Evolutionary conservation across 2,888 invertebrate genomes (phyloP).

Genomic region (Dioctria rufipes): DNA sequence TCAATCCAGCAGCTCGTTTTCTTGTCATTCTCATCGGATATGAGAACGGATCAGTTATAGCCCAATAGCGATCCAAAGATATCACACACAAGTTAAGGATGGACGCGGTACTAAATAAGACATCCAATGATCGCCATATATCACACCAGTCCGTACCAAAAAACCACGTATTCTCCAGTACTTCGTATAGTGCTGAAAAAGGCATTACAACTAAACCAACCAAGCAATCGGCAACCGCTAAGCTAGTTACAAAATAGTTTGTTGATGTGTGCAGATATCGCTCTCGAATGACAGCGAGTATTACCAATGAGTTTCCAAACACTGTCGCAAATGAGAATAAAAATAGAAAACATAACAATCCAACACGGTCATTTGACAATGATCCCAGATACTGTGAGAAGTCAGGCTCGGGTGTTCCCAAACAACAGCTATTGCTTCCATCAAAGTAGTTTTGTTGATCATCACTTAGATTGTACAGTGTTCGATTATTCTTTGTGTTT

Average conservation of each 20-base stretch:
- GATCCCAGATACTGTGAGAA: conserved; percentile 70
- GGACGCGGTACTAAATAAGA: conserved; percentile 96
- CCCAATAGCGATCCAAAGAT: conserved; percentile 97
- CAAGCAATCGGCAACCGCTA: conserved; percentile 96
- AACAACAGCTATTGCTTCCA: conserved; percentile 60
- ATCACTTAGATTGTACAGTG: conserved; percentile 69
- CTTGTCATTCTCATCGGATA: conserved; percentile 97
- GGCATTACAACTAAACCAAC: conserved; percentile 99
- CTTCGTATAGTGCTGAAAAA: conserved; percentile 92
- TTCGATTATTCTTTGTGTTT: conserved; percentile 59
- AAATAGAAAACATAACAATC: conserved; percentile 85
- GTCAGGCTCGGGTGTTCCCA: conserved; percentile 66
- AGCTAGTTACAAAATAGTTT: conserved; percentile 96
- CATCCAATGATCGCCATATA: conserved; percentile 97
- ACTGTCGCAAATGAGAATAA: conserved; percentile 94
- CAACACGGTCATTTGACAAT: conserved; percentile 80
- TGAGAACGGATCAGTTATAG: conserved; percentile 97
- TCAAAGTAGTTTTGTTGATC: conserved; percentile 69
- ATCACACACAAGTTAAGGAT: conserved; percentile 98
- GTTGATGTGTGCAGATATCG: conserved; percentile 96
- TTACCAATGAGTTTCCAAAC: conserved; percentile 95
- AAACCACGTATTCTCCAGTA: conserved; percentile 91
- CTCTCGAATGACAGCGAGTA: conserved; percentile 93
- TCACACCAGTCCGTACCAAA: conserved; percentile 98
- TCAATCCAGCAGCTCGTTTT: conserved; percentile 87